These are phyloP conservation scores for Ficedula albicollis DNA, from an alignment of 2,797 vertebrate species.

Conservation along the genomic window DNA sequence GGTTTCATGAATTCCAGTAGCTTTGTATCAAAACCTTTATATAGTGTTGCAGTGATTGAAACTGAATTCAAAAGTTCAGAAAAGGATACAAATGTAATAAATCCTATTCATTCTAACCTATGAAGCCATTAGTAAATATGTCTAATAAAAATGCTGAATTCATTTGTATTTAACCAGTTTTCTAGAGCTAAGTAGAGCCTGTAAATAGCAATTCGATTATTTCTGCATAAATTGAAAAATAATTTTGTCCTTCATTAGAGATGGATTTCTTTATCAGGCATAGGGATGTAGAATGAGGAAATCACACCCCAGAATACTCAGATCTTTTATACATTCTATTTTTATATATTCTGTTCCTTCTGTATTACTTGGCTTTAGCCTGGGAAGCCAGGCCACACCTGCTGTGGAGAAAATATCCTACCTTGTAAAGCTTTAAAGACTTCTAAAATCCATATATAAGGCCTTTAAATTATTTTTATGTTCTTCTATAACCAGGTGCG, in stretches of 20 bases:
- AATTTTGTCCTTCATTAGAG: neutral
- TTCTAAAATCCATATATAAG: neutral
- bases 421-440: neutral
- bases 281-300: neutral
- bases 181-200: neutral
- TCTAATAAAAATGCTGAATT: neutral
- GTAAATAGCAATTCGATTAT: neutral
- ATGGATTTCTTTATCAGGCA: neutral
- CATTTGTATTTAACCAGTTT: neutral
- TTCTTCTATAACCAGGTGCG: neutral
- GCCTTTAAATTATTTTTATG: neutral
- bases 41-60: neutral
- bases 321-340: neutral
- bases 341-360: neutral
- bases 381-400: neutral
- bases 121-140: neutral
- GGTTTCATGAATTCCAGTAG: neutral
- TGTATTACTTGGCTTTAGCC: neutral
- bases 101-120: neutral
- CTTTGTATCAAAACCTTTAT: neutral
- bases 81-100: neutral
- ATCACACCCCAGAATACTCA: neutral
- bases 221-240: neutral
- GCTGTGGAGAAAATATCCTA: neutral
- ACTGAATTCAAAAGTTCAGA: neutral